phyloP scores from a whole-genome alignment of 2,888 invertebrate genomes.

The Elysia crispata region DNA sequence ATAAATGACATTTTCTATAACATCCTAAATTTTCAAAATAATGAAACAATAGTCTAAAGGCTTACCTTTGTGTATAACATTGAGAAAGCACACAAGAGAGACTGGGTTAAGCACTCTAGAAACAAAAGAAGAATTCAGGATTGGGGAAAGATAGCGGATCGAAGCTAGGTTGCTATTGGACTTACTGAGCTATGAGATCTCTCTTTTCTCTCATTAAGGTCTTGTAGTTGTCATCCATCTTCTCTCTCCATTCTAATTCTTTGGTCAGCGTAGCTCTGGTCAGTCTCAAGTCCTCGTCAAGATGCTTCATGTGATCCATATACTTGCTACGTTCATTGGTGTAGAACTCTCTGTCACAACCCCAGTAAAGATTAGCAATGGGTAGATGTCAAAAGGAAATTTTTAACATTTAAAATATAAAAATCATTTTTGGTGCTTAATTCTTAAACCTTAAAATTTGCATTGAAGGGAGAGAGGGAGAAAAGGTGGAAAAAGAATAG shows the following conservation, averaged over 20 bases:
- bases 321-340: constrained; percentile 64
- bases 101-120: no score
- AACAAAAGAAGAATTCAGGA: no score
- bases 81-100: no score
- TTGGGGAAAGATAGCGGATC: no score
- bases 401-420: no score
- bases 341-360: constrained; percentile 67
- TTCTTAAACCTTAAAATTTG: no score
- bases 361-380: neutral
- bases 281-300: constrained; percentile 68
- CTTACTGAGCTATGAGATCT: constrained; percentile 73
- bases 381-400: neutral
- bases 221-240: constrained; percentile 71
- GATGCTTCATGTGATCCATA: constrained; percentile 65
- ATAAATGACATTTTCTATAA: no score
- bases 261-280: constrained; percentile 65
- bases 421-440: neutral
- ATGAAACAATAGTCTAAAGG: no score
- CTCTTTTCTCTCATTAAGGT: constrained; percentile 68
- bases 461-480: no score
- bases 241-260: constrained; percentile 71
- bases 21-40: no score
- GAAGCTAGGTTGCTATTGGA: constrained; percentile 28
- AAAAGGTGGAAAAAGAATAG: no score
- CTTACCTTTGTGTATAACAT: no score